Conservation (phyloP, 2,797 vertebrate species). For the Eurystomus glaucurus region DNA sequence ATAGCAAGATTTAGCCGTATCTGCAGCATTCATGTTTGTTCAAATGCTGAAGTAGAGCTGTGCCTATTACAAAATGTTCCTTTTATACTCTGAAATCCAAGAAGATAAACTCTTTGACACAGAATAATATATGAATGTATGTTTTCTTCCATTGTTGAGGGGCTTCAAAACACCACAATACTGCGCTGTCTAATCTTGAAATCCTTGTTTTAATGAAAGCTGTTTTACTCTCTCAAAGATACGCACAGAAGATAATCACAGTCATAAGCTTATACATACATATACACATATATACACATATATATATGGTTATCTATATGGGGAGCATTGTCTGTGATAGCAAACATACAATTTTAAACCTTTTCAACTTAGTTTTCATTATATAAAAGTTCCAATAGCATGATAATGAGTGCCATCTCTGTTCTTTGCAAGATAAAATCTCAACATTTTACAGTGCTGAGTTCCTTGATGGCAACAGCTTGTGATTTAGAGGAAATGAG, state of each 20-base stretch:
- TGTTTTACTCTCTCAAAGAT: not conserved
- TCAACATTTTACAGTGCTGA: not conserved
- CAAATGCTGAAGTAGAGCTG: conserved; percentile 40
- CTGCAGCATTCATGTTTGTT: conserved; percentile 8
- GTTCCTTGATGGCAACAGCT: not conserved
- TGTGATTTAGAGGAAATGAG: not conserved
- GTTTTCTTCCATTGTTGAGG: not conserved
- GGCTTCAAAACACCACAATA: not conserved
- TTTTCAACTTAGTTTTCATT: not conserved
- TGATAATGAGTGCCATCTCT: not conserved
- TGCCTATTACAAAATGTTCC: not conserved
- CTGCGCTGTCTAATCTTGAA: conserved; percentile 18
- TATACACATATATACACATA: not conserved
- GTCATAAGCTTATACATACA: not conserved
- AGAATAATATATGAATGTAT: not conserved
- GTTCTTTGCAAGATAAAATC: not conserved
- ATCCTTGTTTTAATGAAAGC: conserved; percentile 34
- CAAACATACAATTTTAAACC: not conserved
- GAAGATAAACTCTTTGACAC: conserved; percentile 38
- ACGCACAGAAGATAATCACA: not conserved
- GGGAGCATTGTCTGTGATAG: not conserved
- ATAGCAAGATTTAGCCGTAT: not conserved
- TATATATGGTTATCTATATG: not conserved
- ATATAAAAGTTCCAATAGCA: not conserved
- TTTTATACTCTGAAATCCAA: conserved; percentile 37